Evolutionary conservation across 2,888 invertebrate species (phyloP).

Genomic region (Netelia virgata): DNA sequence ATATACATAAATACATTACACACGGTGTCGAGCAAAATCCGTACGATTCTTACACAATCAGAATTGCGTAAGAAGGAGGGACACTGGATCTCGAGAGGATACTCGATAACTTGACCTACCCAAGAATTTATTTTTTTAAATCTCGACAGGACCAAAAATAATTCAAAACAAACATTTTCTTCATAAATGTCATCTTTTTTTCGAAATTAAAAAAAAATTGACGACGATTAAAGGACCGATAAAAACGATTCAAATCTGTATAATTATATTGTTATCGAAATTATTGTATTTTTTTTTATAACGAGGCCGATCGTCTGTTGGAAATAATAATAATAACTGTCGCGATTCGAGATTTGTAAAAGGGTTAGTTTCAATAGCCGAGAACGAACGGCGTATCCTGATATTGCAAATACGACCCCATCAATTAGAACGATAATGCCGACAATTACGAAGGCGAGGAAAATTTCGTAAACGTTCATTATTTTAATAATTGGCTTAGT

Average conservation of each 20-base stretch:
- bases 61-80: not conserved
- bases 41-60: not conserved
- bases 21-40: not conserved
- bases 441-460: conserved; percentile 51
- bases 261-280: too few species aligned
- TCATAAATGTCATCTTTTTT: not conserved
- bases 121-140: not conserved
- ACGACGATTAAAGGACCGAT: too few species aligned
- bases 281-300: too few species aligned
- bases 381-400: conserved; percentile 25
- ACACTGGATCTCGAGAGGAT: not conserved
- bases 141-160: not conserved
- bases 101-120: not conserved
- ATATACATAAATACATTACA: not conserved
- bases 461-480: conserved; percentile 64
- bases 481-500: conserved; percentile 57
- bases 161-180: not conserved
- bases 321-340: not conserved
- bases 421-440: conserved; percentile 26
- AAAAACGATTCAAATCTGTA: too few species aligned
- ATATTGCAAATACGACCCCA: conserved; percentile 3
- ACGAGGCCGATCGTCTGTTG: too few species aligned
- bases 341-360: conserved; percentile 26
- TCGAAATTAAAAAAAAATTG: too few species aligned
- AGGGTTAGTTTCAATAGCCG: conserved; percentile 6